Percentiles rank a stretch among this genome's conserved stretches.
Evolutionary conservation across 2,888 invertebrate species (phyloP).

Genomic region (Colostygia pectinataria): DNA sequence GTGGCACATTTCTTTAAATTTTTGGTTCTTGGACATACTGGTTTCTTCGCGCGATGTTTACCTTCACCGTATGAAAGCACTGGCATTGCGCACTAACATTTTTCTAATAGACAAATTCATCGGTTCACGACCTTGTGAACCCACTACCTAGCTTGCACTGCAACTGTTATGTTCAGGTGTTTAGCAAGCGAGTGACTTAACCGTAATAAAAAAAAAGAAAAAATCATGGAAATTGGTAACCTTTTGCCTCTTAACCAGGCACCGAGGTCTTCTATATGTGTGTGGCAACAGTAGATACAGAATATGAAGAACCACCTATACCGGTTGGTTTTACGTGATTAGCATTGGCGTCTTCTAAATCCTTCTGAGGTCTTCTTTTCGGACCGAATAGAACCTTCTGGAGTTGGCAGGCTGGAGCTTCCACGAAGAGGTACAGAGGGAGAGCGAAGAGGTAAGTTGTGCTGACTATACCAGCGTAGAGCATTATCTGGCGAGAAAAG

Average conservation of each 20-base stretch:
- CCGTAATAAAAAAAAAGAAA: too few relatives aligned
- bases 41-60: too few relatives aligned
- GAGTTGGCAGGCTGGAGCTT: slow-evolving; percentile 69
- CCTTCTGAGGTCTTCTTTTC: slow-evolving; percentile 54
- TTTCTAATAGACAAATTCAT: too few relatives aligned
- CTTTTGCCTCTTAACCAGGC: too few relatives aligned
- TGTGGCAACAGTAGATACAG: slow-evolving; percentile 73
- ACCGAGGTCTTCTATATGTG: slow-evolving; percentile 44
- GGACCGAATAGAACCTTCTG: slow-evolving; percentile 69
- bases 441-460: slow-evolving; percentile 64
- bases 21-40: too few relatives aligned
- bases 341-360: slow-evolving; percentile 53
- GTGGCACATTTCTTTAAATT: too few relatives aligned
- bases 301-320: slow-evolving; percentile 55
- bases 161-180: too few relatives aligned
- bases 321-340: slow-evolving; percentile 65
- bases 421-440: slow-evolving; percentile 70
- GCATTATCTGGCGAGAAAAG: slow-evolving; percentile 63
- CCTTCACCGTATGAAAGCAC: too few relatives aligned
- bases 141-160: too few relatives aligned
- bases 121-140: too few relatives aligned
- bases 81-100: too few relatives aligned
- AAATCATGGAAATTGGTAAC: not conserved
- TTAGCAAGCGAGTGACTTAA: too few relatives aligned
- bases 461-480: slow-evolving; percentile 70